Percentiles rank a stretch among this genome's conserved stretches.
Conservation (phyloP, 2,797 vertebrate genomes). For the Protosalanx chinensis region DNA sequence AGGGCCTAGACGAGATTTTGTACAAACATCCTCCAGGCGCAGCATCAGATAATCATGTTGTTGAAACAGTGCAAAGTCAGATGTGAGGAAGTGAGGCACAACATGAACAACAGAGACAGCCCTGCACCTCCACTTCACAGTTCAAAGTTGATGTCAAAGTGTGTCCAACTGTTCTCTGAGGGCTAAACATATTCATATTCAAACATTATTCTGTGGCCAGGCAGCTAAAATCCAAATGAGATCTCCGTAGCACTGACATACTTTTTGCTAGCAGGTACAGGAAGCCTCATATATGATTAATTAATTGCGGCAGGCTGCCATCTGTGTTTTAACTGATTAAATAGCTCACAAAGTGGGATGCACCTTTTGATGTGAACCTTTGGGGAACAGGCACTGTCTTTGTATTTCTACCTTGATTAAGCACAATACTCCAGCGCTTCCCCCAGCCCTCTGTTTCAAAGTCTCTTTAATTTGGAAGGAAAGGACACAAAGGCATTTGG, state of each 20-base stretch:
- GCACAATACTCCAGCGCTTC: conserved; percentile 68
- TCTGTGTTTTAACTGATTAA: conserved; percentile 85
- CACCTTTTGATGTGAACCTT: conserved; percentile 81
- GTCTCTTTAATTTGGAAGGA: conserved; percentile 75
- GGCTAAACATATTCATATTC: conserved; percentile 44
- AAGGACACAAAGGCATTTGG: conserved; percentile 69
- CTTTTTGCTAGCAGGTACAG: conserved; percentile 74
- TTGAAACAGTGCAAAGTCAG: conserved; percentile 34
- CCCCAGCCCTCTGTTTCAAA: conserved; percentile 69
- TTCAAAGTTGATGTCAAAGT: conserved; percentile 43
- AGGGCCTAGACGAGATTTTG: conserved; percentile 37
- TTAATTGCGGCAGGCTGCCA: conserved; percentile 79
- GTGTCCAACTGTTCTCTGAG: conserved; percentile 37
- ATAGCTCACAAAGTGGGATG: conserved; percentile 79
- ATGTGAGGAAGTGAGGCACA: conserved; percentile 9
- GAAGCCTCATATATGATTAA: conserved; percentile 79
- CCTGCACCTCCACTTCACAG: conserved; percentile 21
- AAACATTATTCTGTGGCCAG: conserved; percentile 60
- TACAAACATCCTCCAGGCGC: conserved; percentile 28
- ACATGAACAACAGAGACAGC: conserved; percentile 33
- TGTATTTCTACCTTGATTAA: conserved; percentile 80
- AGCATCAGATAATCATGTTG: conserved; percentile 24
- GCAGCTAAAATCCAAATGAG: conserved; percentile 70
- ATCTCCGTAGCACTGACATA: conserved; percentile 76
- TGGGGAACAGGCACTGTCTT: conserved; percentile 67